Evolutionary conservation across 1,140 invertebrate species (phyloP), one percentile per base, ranked within the genome.

Genomic region (Sarcophaga peregrina): DNA sequence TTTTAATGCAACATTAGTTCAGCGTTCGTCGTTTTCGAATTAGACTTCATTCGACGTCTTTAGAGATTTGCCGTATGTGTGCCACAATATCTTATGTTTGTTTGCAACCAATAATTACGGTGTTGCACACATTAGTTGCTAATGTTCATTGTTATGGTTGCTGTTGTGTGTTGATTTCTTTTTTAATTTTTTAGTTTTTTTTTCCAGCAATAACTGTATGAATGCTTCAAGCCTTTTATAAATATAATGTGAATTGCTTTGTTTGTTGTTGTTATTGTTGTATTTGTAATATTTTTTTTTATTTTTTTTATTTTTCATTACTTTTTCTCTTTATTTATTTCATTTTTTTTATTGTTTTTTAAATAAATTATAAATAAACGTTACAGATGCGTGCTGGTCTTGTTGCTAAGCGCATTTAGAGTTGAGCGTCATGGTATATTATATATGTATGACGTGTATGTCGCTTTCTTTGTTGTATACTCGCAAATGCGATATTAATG

Each of bases 391-490:
- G 62, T 68, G 62, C 17, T 25, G 62, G 17, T 68, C 10, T 20
- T 68, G 62, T 68, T 68, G 62, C 62, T 68, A 68, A 68, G 62
- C 62, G 62, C 62, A 25, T 68, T 68, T 68, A 68, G 62, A 15
- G 17, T 20, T 20, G 10, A 17, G n/a, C 62, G 62, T 25, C 17
- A 68, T 68, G 62, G 62, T 68, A 5, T 68, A 25, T 25, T 68
- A 68, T 37, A n/a, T n/a, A n/a, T n/a, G n/a, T n/a, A 37, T 68
- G 62, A 68, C 62, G 62, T 25, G 62, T 68, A 15, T 68, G 62
- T 68, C 62, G 62, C 62, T 68, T 68, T 68, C 62, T 68, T 68
- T 68, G 62, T 25, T 68, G 8, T 68, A 68, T 68, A 68, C 17
- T 10, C 62, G 20, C 62, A 37, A 37, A 37, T 37, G 25, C 25